Base-by-base conservation (phyloP, 30 jellyfish, hydroid and myxozoan genomes). In the Phacellophora camtschatica region DNA sequence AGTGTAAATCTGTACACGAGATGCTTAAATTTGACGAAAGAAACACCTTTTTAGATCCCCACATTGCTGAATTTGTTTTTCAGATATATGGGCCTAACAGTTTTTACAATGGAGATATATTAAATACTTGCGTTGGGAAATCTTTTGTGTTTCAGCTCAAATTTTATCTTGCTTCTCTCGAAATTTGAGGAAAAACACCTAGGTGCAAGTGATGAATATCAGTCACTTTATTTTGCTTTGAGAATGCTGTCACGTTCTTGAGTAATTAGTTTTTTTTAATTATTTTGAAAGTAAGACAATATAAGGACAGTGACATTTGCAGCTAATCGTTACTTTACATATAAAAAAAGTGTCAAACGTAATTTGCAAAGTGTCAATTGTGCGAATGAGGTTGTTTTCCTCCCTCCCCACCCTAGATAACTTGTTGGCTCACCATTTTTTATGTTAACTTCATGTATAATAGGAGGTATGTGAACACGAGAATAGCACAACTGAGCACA, bases 341-440 rank as follows among this genome's bases (percentile, higher is more conserved):
- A 77, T 61, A 61, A 62, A 57, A 73, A 63, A 19, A 34, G 89
- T 48, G 89, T 77, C 89, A 77, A 77, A 19, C 2, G 53, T 48
- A 66, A 62, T 46, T 32, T 77, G 63, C 48, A 48, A 31, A 12
- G 63, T 77, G 81, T 16, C n/a, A 49, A 46, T 62, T 66, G 89
- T 77, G 74, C 62, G 74, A 77, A 77, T 30, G n/a, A 19, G 13
- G n/a, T n/a, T n/a, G n/a, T n/a, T n/a, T n/a, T n/a, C n/a, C n/a
- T n/a, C n/a, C n/a, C n/a, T n/a, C n/a, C n/a, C n/a, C n/a, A n/a
- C n/a, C n/a, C n/a, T n/a, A n/a, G n/a, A n/a, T n/a, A n/a, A n/a
- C n/a, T n/a, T n/a, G n/a, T n/a, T n/a, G n/a, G n/a, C n/a, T n/a
- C n/a, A n/a, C n/a, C n/a, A n/a, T n/a, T n/a, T n/a, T n/a, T n/a